A percentile compares a stretch with the other conserved stretches of the same genome.
phyloP scores from a whole-genome alignment of 2,888 invertebrate genomes.

The Chloroclystis v-ata region DNA sequence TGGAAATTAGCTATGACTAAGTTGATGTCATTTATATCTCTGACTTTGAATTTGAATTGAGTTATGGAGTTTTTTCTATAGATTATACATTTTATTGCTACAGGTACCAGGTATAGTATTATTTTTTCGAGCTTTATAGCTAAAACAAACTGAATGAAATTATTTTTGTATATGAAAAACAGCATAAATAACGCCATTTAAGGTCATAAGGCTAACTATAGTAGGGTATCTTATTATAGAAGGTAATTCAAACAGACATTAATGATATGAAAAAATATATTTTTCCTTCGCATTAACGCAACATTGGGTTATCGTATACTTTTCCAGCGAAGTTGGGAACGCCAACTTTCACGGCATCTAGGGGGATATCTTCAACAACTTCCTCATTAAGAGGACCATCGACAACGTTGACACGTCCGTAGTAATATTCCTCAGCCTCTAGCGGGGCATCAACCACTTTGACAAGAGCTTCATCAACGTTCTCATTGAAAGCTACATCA shows the following conservation, averaged over 20 bases:
- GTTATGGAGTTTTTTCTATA: no score
- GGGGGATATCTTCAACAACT: no score
- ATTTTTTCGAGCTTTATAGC: no score
- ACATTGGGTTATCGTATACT: slow-evolving; percentile 31
- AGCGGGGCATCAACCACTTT: background rate
- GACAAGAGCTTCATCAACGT: background rate
- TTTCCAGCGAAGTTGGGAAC: slow-evolving; percentile 20
- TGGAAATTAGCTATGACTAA: background rate
- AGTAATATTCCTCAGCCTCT: background rate
- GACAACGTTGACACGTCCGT: background rate
- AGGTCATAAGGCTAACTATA: no score
- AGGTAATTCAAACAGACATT: background rate
- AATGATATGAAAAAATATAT: background rate
- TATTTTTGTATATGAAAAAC: no score
- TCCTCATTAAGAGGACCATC: background rate
- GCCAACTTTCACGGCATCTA: slow-evolving; percentile 18
- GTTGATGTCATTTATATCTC: no score
- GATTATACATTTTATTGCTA: no score
- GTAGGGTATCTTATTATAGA: no score
- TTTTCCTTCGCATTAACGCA: slow-evolving; percentile 23
- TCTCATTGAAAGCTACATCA: background rate
- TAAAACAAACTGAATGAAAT: no score
- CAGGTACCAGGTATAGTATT: no score
- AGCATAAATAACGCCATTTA: no score
- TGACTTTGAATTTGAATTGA: no score